Evolutionary conservation across 2,797 vertebrate species (phyloP).

Genomic region (Limnodromus scolopaceus): DNA sequence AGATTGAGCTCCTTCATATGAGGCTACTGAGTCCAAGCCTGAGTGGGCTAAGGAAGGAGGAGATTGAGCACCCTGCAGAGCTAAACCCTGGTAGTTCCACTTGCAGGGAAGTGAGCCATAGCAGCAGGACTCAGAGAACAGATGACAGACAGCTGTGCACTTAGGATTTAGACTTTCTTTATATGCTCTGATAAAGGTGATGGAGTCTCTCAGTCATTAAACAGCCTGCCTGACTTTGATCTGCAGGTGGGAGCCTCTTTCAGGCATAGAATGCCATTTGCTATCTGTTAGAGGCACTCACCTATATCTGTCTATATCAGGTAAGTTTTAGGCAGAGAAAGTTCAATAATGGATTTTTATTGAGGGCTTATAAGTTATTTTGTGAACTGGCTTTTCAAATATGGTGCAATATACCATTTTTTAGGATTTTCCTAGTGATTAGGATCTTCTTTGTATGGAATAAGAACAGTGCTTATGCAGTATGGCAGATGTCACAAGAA

Average conservation of each 20-base stretch:
- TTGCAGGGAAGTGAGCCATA: not conserved
- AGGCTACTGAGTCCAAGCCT: not conserved
- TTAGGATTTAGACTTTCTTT: not conserved
- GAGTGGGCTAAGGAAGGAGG: not conserved
- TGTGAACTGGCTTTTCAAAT: not conserved
- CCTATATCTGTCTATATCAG: not conserved
- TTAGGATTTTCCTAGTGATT: not conserved
- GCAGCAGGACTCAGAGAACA: not conserved
- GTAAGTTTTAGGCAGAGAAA: not conserved
- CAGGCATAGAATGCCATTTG: not conserved
- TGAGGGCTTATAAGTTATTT: not conserved
- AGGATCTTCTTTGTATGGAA: not conserved
- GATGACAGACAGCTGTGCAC: not conserved
- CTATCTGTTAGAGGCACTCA: not conserved
- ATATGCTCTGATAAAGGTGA: not conserved
- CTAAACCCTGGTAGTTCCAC: not conserved
- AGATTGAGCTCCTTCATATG: not conserved
- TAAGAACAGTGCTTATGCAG: not conserved
- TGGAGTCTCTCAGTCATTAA: not conserved
- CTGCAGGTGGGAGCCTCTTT: not conserved
- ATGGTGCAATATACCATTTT: not conserved
- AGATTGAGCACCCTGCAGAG: not conserved
- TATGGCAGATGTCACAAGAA: not conserved
- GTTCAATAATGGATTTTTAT: not conserved
- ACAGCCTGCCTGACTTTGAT: not conserved